Conservation (phyloP, 1,140 invertebrate genomes). For the Conopomorpha cramerella region DNA sequence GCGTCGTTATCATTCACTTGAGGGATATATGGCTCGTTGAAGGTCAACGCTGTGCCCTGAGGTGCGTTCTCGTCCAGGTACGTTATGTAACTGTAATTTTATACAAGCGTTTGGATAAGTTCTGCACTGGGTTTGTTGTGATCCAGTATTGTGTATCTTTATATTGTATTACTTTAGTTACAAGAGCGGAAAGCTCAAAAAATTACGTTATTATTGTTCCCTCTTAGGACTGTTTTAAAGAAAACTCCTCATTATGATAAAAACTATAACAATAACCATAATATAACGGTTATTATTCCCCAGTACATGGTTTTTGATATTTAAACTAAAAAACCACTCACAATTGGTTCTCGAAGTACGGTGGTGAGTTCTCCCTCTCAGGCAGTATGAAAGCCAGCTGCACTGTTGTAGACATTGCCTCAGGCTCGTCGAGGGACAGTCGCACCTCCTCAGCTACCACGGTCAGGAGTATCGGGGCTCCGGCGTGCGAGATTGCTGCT, state of each 20-base stretch:
- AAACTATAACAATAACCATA: no score
- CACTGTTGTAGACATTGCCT: slow-evolving; percentile 76
- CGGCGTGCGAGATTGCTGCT: slow-evolving; percentile 73
- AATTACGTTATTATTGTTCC: no score
- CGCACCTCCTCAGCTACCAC: slow-evolving; percentile 85
- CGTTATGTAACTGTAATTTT: slow-evolving; percentile 67
- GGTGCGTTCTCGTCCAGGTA: slow-evolving; percentile 82
- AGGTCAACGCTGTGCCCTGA: slow-evolving; percentile 74
- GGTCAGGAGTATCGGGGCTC: slow-evolving; percentile 78
- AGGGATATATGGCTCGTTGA: slow-evolving; percentile 71
- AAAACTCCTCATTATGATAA: no score
- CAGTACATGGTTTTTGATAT: no score
- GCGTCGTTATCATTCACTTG: slow-evolving; percentile 77
- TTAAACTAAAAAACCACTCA: slow-evolving; percentile 41
- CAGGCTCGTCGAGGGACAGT: slow-evolving; percentile 69
- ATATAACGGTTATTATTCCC: no score
- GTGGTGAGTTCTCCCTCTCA: slow-evolving; percentile 73
- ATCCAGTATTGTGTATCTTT: no score
- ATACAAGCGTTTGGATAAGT: no score
- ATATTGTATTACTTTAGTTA: no score
- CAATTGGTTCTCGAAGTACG: slow-evolving; percentile 79
- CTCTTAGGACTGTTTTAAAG: no score
- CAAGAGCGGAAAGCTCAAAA: no score
- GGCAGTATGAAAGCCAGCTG: slow-evolving; percentile 79
- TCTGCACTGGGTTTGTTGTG: no score